Base-by-base conservation (phyloP, 30 jellyfish, hydroid and myxozoan species). In the Aurelia sp. region DNA sequence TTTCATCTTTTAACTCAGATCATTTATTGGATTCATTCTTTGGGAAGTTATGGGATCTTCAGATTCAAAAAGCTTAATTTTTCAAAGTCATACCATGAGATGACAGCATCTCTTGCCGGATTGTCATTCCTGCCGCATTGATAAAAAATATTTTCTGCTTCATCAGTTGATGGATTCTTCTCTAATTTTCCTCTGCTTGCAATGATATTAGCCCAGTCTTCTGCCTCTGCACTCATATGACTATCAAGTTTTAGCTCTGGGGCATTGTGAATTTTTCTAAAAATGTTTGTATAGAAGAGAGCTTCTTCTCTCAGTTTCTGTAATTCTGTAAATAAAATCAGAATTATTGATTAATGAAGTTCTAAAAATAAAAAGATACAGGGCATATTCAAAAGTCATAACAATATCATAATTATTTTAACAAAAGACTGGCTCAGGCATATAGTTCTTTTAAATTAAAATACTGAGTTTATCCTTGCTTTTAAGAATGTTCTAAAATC, bases 121-220 rank as follows among this genome's bases (percentile, higher is more conserved):
- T 87, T 62, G 2, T 74, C 89, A 40, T 51, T 72, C 59, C 52
- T 76, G 5, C 89, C 96, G 44, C 96, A 87, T 19, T 67, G 90
- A 52, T 74, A 78, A 48, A 76, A 87, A 3, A 78, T 27, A 67
- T 70, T 87, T 71, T 87, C 96, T 15, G 87, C 96, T 23, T 87
- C 96, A 16, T 35, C 82, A 47, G 90, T 87, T 9, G 66, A 73
- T 6, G 90, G 84, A 23, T 73, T 78, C 18, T 71, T 83, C 33
- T 87, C 90, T n/a, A 80, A 81, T 50, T 68, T 87, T 22, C 96
- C 96, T 78, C 88, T 87, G 35, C 89, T 87, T 53, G 96, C 96
- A 16, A 87, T 70, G 3, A 74, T 78, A 70, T 67, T 78, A 0
- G 96, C 96, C 96, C 96, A 87, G 66, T 61, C 93, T 35, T 93